These are phyloP conservation scores for Darevskia nairensis DNA, from an alignment of 2,797 vertebrate genomes.

Conservation along the genomic window DNA sequence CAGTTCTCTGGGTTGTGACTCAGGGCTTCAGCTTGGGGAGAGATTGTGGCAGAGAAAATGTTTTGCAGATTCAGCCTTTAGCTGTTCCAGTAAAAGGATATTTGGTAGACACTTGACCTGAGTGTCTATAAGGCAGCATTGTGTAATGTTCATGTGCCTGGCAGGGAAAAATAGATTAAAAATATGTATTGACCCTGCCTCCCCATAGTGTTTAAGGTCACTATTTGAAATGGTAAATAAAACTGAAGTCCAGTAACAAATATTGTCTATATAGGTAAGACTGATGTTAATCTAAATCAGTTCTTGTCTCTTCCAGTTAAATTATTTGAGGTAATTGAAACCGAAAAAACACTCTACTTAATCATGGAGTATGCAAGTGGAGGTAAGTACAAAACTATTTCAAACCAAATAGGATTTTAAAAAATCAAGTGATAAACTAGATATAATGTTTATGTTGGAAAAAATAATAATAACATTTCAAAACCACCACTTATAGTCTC, in stretches of 20 bases:
- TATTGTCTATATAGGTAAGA: neutral
- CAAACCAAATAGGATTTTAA: neutral
- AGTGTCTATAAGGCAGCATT: neutral
- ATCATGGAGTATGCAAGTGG: constrained; percentile 99
- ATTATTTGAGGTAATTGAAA: constrained; percentile 99
- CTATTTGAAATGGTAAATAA: neutral
- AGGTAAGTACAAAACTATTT: constrained; percentile 82
- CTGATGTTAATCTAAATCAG: constrained; percentile 28
- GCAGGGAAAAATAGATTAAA: neutral
- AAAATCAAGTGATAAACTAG: neutral
- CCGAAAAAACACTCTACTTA: constrained; percentile 97
- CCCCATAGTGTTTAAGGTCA: neutral
- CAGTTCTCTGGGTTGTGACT: neutral
- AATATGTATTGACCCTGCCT: neutral
- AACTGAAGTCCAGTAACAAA: neutral
- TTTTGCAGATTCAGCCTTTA: neutral
- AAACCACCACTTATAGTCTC: neutral
- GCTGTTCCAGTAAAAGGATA: neutral
- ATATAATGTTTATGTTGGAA: neutral
- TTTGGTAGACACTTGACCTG: neutral
- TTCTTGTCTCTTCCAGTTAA: constrained; percentile 83
- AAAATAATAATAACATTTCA: neutral
- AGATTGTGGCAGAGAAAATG: neutral
- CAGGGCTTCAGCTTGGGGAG: neutral
- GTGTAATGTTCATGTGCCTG: neutral